Evolutionary conservation across 2,888 invertebrate species (phyloP).

Genomic region (Adelognathus sp.): DNA sequence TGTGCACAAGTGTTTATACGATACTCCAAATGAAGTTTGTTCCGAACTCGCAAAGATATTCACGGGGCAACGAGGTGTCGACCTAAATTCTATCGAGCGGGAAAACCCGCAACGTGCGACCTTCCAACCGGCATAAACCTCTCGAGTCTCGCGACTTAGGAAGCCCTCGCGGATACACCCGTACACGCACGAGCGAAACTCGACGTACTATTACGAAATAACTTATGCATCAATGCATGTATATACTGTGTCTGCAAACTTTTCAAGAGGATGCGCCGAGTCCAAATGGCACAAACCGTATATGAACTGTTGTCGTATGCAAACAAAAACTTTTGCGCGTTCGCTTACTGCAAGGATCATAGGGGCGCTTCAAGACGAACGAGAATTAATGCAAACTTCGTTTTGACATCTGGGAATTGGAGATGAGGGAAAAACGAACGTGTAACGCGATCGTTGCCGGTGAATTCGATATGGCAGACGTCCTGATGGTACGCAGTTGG

Average conservation of each 20-base stretch:
- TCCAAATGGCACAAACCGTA: conserved; percentile 16
- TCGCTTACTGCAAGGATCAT: no score
- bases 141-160: conserved; percentile 48
- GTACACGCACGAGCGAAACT: conserved; percentile 3
- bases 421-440: no score
- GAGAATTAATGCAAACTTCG: no score
- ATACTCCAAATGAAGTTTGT: not conserved
- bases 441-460: no score
- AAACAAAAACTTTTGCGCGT: no score
- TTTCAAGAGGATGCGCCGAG: not conserved
- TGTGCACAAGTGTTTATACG: not conserved
- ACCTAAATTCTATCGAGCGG: conserved; percentile 58
- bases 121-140: conserved; percentile 45
- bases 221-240: not conserved
- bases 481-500: no score
- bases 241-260: not conserved
- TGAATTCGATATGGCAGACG: no score
- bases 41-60: conserved; percentile 24
- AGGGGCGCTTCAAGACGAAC: no score
- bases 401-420: no score
- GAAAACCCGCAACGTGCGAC: conserved; percentile 55
- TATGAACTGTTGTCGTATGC: not conserved
- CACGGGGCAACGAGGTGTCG: conserved; percentile 17
- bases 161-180: conserved; percentile 48
- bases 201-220: not conserved